A percentile compares a stretch with the other conserved stretches of the same genome.
Evolutionary conservation across 23 tunicate genomes (phyloP).

Genomic region (Corella eumyota): DNA sequence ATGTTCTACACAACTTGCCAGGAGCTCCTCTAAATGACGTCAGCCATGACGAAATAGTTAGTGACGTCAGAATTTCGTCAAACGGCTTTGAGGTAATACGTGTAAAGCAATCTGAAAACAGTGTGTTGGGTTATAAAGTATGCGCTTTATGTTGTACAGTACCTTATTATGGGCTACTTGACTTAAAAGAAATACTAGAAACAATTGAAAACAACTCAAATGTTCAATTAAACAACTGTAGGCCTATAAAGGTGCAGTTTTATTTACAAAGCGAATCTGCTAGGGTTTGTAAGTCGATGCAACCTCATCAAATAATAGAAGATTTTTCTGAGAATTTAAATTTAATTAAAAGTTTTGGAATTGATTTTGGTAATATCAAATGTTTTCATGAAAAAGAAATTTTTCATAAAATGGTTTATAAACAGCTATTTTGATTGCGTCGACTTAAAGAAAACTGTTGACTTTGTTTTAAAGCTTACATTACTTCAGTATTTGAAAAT

Average conservation of each 20-base stretch:
- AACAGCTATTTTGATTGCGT: no score
- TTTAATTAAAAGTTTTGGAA: not conserved
- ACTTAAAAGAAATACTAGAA: conserved; percentile 29
- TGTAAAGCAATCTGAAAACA: not conserved
- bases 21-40: conserved; percentile 5
- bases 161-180: conserved; percentile 20
- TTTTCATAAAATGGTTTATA: conserved; percentile 16
- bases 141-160: conserved; percentile 4
- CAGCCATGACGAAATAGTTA: conserved; percentile 18
- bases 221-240: conserved; percentile 1
- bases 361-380: not conserved
- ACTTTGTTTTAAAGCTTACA: no score
- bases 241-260: conserved; percentile 19
- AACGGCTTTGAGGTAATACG: conserved; percentile 44
- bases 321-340: not conserved
- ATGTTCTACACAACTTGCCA: not conserved
- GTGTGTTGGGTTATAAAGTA: not conserved
- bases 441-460: no score
- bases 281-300: conserved; percentile 13
- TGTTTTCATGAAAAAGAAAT: conserved; percentile 47
- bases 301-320: conserved; percentile 4
- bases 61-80: conserved; percentile 22
- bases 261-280: conserved; percentile 69
- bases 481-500: no score
- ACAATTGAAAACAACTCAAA: conserved; percentile 9